A percentile compares a stretch with the other conserved stretches of the same genome.
Evolutionary conservation across 2,797 vertebrate genomes (phyloP).

Genomic region (Danio tinwini): DNA sequence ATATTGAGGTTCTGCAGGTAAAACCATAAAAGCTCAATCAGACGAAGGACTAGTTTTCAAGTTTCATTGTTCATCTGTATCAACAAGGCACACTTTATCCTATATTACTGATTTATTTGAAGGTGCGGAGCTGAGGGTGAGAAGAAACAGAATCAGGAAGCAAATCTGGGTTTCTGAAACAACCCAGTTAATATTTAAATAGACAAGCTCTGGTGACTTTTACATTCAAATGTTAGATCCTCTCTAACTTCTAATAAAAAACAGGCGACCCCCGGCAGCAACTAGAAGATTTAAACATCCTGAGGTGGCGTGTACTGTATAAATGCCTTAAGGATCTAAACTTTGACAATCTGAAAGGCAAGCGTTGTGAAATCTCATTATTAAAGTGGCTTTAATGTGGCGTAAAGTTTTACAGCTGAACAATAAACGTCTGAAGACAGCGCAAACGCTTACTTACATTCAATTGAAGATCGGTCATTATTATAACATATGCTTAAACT

Average conservation of each 20-base stretch:
- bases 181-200: not conserved
- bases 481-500: not conserved
- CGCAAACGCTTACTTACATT: conserved; percentile 25
- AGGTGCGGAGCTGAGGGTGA: conserved; percentile 1
- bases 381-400: conserved; percentile 28
- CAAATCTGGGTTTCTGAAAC: not conserved
- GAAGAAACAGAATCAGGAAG: conserved; percentile 18
- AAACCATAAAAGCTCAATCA: conserved; percentile 21
- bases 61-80: conserved; percentile 25
- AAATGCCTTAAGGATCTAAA: not conserved
- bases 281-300: conserved; percentile 9
- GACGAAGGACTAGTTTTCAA: conserved; percentile 26
- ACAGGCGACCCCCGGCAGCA: not conserved
- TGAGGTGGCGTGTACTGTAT: not conserved
- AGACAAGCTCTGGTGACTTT: not conserved
- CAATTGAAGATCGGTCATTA: not conserved
- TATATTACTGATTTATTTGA: not conserved
- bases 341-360: conserved; percentile 3
- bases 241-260: conserved; percentile 9
- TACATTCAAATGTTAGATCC: not conserved
- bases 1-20: conserved; percentile 12
- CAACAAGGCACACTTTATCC: conserved; percentile 53
- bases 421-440: conserved; percentile 12
- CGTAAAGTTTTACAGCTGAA: conserved; percentile 32
- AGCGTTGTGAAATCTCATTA: not conserved